phyloP scores from a whole-genome alignment of 2,113 vertebrate species.

The Pomatorhinus ruficollis region DNA sequence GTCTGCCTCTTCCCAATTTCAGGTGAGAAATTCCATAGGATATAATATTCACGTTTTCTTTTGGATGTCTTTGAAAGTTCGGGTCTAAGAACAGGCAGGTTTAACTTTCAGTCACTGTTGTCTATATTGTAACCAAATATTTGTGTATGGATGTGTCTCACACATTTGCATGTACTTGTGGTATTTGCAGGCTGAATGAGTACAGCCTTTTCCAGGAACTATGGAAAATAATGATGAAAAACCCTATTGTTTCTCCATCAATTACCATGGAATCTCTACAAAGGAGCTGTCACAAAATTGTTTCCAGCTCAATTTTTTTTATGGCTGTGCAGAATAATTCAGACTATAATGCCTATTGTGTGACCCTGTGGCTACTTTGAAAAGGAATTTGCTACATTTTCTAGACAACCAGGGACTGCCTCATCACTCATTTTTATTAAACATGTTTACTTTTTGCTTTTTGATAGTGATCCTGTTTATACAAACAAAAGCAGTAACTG shows the following conservation, averaged over 20 bases:
- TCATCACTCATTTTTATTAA: background rate
- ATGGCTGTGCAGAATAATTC: background rate
- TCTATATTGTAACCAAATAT: background rate
- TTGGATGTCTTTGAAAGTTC: background rate
- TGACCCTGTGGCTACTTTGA: background rate
- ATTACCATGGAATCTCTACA: background rate
- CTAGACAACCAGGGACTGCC: background rate
- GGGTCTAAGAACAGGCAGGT: background rate
- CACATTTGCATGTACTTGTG: background rate
- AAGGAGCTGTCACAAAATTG: background rate
- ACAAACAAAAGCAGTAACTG: background rate
- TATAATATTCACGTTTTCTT: background rate
- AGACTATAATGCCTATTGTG: background rate
- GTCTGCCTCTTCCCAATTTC: background rate
- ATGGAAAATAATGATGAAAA: background rate
- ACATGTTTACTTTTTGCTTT: conserved; percentile 18
- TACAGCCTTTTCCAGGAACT: background rate
- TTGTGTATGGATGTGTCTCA: background rate
- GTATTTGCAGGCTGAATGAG: background rate
- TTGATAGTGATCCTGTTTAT: background rate
- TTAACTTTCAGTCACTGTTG: background rate
- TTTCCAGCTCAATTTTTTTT: background rate
- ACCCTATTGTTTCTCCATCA: background rate
- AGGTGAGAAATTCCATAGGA: background rate
- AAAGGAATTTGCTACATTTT: background rate